phyloP scores from a whole-genome alignment of 2,888 invertebrate species.

The Stomorhina lunata region DNA sequence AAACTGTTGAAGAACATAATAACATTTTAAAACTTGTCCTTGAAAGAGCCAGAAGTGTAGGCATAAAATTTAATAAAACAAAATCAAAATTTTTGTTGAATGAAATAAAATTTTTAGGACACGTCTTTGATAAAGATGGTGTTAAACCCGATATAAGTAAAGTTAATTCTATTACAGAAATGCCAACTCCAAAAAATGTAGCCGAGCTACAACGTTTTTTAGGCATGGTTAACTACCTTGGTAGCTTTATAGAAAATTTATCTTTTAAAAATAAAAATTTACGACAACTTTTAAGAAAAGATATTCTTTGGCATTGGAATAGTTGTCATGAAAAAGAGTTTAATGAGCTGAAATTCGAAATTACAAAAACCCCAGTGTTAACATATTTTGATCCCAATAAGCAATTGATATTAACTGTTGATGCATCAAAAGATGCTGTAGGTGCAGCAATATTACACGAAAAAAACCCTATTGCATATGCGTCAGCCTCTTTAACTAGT shows the following conservation, averaged over 20 bases:
- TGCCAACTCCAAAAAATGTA: conserved; percentile 23
- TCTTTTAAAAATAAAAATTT: conserved; percentile 56
- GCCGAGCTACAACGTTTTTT: conserved; percentile 42
- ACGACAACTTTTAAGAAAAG: conserved; percentile 51
- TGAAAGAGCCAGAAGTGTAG: conserved; percentile 35
- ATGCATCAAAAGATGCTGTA: conserved; percentile 56
- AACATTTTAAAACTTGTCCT: conserved; percentile 42
- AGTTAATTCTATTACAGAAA: conserved; percentile 16
- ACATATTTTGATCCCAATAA: conserved; percentile 45
- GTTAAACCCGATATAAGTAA: conserved; percentile 26
- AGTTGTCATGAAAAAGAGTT: conserved; percentile 17
- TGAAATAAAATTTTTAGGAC: conserved; percentile 44
- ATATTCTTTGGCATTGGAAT: conserved; percentile 50
- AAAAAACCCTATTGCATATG: conserved; percentile 42
- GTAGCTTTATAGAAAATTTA: conserved; percentile 64
- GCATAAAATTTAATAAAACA: conserved; percentile 51
- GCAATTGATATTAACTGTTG: conserved; percentile 25
- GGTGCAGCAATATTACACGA: conserved; percentile 49
- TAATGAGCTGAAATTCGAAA: conserved; percentile 30
- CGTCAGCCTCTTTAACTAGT: conserved; percentile 50
- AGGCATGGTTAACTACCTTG: conserved; percentile 65
- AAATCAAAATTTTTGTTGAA: conserved; percentile 29
- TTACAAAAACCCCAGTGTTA: conserved; percentile 28
- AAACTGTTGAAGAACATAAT: conserved; percentile 38
- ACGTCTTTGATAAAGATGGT: conserved; percentile 35